Conservation (phyloP, 2,113 vertebrate species). For the Saccopteryx leptura region DNA sequence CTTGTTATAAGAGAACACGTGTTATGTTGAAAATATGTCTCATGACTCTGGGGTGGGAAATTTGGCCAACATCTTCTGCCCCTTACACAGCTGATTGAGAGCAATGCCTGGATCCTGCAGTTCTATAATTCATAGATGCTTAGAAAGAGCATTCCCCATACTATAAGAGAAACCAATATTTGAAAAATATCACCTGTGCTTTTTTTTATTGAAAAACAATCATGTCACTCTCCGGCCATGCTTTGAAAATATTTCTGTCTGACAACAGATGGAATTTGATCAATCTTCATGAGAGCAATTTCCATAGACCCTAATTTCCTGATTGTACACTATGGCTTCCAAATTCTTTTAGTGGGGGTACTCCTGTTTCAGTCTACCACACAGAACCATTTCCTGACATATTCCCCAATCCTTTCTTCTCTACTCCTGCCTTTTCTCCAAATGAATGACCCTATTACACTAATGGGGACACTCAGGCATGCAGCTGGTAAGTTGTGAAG, state of each 20-base stretch:
- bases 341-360: background rate
- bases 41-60: background rate
- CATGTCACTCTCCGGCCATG: background rate
- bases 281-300: background rate
- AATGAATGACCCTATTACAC: background rate
- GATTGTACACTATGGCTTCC: conserved; percentile 9
- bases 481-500: background rate
- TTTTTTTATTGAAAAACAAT: conserved; percentile 5
- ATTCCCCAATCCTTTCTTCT: background rate
- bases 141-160: background rate
- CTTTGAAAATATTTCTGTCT: conserved; percentile 44
- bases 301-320: background rate
- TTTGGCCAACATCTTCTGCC: background rate
- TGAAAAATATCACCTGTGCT: conserved; percentile 22
- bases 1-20: background rate
- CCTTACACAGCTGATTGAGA: background rate
- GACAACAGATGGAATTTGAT: background rate
- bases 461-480: background rate
- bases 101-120: background rate
- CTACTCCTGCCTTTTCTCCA: background rate
- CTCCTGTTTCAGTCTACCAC: background rate
- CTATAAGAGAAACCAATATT: background rate
- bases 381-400: background rate
- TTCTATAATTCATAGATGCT: background rate
- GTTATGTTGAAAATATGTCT: conserved; percentile 64